A percentile compares a stretch with the other conserved stretches of the same genome.
These are phyloP conservation scores for Drosophila meridionalis DNA, from an alignment of 2,888 invertebrate genomes.

Conservation along the genomic window DNA sequence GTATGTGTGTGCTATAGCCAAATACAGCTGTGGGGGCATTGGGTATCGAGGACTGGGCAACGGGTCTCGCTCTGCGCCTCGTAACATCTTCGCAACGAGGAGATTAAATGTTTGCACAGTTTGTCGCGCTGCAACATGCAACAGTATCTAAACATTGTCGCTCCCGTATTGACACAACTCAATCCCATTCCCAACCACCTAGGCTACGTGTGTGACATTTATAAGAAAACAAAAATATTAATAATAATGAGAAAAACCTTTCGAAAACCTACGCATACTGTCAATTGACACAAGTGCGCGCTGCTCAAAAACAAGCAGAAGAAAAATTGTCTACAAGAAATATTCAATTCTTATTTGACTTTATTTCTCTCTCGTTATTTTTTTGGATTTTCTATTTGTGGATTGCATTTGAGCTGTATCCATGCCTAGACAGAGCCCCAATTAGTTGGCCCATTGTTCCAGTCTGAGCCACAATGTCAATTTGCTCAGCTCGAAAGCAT, in stretches of 20 bases:
- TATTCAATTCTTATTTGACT: slow-evolving; percentile 25
- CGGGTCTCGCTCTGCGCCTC: slow-evolving; percentile 6
- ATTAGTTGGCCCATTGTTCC: slow-evolving; percentile 74
- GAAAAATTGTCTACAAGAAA: not conserved
- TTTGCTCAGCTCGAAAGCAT: slow-evolving; percentile 67
- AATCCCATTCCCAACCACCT: slow-evolving; percentile 48
- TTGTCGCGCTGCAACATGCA: slow-evolving; percentile 72
- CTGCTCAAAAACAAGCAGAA: slow-evolving; percentile 27
- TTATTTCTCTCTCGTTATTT: slow-evolving; percentile 25
- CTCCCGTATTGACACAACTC: slow-evolving; percentile 60
- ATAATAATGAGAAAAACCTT: slow-evolving; percentile 55
- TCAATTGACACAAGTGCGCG: slow-evolving; percentile 76
- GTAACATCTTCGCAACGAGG: slow-evolving; percentile 75
- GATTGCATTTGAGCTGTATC: slow-evolving; percentile 62
- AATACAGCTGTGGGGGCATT: slow-evolving; percentile 37
- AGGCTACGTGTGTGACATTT: slow-evolving; percentile 74
- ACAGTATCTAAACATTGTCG: slow-evolving; percentile 66
- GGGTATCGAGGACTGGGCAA: slow-evolving; percentile 36
- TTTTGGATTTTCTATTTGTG: slow-evolving; percentile 79
- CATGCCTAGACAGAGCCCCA: slow-evolving; percentile 65
- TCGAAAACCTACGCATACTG: slow-evolving; percentile 73
- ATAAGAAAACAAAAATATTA: slow-evolving; percentile 33
- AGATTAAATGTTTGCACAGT: slow-evolving; percentile 81
- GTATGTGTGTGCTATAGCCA: slow-evolving; percentile 18
- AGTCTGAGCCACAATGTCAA: slow-evolving; percentile 74